Conservation (phyloP, 1,140 invertebrate genomes). For the fruit fly (Drosophila melanogaster) region Release_6_plus_ISO1_MT NT_033777.3:10082001-10082500, state of each 20-base stretch:
- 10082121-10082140: constrained; percentile 20
- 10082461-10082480: constrained; percentile 78
- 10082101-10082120: constrained; percentile 41
- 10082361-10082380: constrained; percentile 29
- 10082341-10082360: constrained; percentile 2
- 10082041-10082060: constrained; percentile 9
- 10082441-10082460: constrained; percentile 72
- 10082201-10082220: neutral
- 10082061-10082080: constrained; percentile 35
- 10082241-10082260: constrained; percentile 73
- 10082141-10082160: neutral
- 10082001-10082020: constrained; percentile 83
- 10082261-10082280: constrained; percentile 53
- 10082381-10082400: constrained; percentile 32
- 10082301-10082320: constrained; percentile 2
- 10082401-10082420: constrained; percentile 27
- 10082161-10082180: neutral
- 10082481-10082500: constrained; percentile 51
- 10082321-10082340: constrained; percentile 1
- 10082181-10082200: neutral
- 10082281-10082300: neutral
- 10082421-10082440: constrained; percentile 36
- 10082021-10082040: constrained; percentile 39
- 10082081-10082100: constrained; percentile 80
- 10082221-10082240: constrained; percentile 21